Conservation (phyloP, 2,888 invertebrate genomes). For the Pseudococcus jackbeardsleyi region DNA sequence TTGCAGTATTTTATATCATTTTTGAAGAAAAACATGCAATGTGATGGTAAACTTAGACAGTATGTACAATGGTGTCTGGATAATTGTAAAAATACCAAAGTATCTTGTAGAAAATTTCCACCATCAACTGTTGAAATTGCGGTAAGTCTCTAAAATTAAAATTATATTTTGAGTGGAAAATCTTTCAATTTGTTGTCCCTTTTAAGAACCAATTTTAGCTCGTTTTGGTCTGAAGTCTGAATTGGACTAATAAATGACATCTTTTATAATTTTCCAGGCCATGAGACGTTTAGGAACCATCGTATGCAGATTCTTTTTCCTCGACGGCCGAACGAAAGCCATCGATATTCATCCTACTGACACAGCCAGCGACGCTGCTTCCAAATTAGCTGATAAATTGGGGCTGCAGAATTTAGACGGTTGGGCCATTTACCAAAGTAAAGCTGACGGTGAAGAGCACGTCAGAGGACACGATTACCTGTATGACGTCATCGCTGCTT, state of each 20-base stretch:
- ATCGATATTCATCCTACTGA: conserved; percentile 96
- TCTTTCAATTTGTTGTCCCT: no score
- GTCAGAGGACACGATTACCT: conserved; percentile 92
- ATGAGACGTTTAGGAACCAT: conserved; percentile 92
- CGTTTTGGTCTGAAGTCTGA: no score
- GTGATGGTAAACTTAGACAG: conserved; percentile 80
- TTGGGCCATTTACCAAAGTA: conserved; percentile 94
- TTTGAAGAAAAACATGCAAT: conserved; percentile 78
- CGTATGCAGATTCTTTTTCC: conserved; percentile 93
- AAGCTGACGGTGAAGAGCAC: conserved; percentile 89
- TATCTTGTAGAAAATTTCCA: conserved; percentile 83
- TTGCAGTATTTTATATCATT: conserved; percentile 81
- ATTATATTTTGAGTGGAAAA: no score
- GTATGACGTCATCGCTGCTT: conserved; percentile 93
- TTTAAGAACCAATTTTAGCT: no score
- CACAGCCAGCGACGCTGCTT: conserved; percentile 91
- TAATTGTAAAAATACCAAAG: conserved; percentile 89
- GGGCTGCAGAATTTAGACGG: conserved; percentile 88
- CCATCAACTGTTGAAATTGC: conserved; percentile 95
- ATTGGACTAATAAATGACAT: neutral
- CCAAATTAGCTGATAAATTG: conserved; percentile 88
- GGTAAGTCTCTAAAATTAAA: conserved; percentile 73
- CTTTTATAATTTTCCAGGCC: conserved; percentile 73
- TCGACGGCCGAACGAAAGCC: conserved; percentile 94
- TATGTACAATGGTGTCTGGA: conserved; percentile 95